Evolutionary conservation across 2,113 vertebrate genomes (phyloP).

Genomic region (Neogale vison): DNA sequence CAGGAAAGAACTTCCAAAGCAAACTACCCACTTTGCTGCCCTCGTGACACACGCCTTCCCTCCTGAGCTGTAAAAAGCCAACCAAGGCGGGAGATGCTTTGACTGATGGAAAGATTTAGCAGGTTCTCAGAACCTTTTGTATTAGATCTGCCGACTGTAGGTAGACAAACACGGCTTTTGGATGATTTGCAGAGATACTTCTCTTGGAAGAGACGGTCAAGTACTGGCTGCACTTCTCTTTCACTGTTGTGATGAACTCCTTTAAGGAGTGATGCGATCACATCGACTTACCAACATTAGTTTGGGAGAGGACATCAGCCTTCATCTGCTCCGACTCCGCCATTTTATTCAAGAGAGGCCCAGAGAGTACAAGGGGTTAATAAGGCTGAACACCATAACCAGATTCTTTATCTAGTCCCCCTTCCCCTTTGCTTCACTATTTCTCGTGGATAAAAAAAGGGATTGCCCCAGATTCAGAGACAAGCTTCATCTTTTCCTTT

Average conservation of each 20-base stretch:
- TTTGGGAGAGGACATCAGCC: background rate
- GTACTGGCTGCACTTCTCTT: background rate
- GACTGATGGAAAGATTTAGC: background rate
- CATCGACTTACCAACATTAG: background rate
- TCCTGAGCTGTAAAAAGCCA: slow-evolving; percentile 1
- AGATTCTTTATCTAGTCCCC: background rate
- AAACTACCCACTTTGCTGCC: background rate
- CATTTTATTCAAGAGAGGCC: background rate
- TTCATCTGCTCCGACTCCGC: background rate
- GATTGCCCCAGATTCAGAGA: background rate
- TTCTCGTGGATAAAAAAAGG: background rate
- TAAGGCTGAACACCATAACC: background rate
- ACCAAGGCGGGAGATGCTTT: background rate
- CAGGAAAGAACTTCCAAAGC: slow-evolving; percentile 11
- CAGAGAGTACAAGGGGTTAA: background rate
- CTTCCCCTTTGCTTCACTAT: background rate
- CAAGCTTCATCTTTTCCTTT: background rate
- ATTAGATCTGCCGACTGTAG: background rate
- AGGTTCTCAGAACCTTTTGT: background rate
- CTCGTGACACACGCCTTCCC: background rate
- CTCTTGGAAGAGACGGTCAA: background rate
- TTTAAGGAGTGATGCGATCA: background rate
- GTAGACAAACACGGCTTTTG: background rate
- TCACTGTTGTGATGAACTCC: background rate
- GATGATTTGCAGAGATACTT: background rate